phyloP scores from a whole-genome alignment of 2,888 invertebrate genomes.

The Nemotelus nigrinus region DNA sequence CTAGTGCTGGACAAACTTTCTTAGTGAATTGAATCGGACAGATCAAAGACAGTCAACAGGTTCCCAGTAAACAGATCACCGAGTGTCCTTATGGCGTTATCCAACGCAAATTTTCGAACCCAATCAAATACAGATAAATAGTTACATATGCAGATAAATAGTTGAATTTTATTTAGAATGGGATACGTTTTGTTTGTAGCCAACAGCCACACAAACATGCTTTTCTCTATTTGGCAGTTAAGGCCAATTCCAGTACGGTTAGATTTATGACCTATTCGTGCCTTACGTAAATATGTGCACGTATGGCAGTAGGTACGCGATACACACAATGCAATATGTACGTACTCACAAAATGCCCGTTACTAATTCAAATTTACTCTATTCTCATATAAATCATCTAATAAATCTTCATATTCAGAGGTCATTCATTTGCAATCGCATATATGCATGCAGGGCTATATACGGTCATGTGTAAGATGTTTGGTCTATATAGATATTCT shows the following conservation, averaged over 20 bases:
- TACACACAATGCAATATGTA: neutral
- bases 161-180: neutral
- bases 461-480: neutral
- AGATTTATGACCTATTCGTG: neutral
- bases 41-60: too few relatives aligned
- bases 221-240: neutral
- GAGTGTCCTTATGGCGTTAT: too few relatives aligned
- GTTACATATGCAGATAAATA: too few relatives aligned
- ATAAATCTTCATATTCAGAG: conserved; percentile 11
- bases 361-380: neutral
- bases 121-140: too few relatives aligned
- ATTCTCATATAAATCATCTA: neutral
- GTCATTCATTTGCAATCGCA: neutral
- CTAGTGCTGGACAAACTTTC: too few relatives aligned
- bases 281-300: neutral
- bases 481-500: too few relatives aligned
- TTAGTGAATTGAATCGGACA: too few relatives aligned
- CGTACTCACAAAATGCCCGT: neutral
- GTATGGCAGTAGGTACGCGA: neutral
- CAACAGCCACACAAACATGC: too few relatives aligned
- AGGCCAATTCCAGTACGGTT: neutral
- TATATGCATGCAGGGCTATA: neutral
- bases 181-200: neutral
- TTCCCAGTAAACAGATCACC: too few relatives aligned
- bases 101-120: too few relatives aligned